Evolutionary conservation across 1,140 invertebrate species (phyloP).

Genomic region (Diorhabda carinulata): DNA sequence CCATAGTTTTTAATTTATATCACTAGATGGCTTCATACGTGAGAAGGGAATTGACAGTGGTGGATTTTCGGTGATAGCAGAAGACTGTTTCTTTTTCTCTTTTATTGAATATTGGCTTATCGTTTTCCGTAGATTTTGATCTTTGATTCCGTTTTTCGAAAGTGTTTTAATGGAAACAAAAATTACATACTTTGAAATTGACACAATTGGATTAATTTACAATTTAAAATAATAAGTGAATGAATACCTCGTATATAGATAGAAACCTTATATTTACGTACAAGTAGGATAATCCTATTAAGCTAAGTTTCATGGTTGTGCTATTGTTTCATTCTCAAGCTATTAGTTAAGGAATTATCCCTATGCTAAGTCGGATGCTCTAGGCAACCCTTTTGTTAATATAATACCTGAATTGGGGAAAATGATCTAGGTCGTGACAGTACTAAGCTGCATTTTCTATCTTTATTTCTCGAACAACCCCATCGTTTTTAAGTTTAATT

Average conservation of each 20-base stretch:
- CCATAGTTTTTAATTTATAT: no score
- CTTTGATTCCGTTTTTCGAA: no score
- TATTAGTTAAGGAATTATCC: conserved; percentile 2
- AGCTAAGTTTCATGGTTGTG: neutral
- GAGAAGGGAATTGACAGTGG: no score
- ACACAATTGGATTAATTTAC: no score
- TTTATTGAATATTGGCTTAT: no score
- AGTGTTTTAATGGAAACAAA: no score
- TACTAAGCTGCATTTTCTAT: neutral
- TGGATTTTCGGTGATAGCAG: no score
- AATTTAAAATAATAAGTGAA: neutral
- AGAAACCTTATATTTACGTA: neutral
- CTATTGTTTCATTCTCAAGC: neutral
- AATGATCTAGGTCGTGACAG: neutral
- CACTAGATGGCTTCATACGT: no score
- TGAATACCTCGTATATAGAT: neutral
- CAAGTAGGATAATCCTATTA: neutral
- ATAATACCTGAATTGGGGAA: neutral
- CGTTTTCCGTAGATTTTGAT: no score
- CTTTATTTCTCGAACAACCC: neutral
- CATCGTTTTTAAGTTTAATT: no score
- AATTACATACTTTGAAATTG: no score
- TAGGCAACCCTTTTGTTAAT: neutral
- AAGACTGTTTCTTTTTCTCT: no score
- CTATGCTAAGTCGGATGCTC: conserved; percentile 1